phyloP scores from a whole-genome alignment of 2,113 vertebrate species.

The Cynocephalus volans region DNA sequence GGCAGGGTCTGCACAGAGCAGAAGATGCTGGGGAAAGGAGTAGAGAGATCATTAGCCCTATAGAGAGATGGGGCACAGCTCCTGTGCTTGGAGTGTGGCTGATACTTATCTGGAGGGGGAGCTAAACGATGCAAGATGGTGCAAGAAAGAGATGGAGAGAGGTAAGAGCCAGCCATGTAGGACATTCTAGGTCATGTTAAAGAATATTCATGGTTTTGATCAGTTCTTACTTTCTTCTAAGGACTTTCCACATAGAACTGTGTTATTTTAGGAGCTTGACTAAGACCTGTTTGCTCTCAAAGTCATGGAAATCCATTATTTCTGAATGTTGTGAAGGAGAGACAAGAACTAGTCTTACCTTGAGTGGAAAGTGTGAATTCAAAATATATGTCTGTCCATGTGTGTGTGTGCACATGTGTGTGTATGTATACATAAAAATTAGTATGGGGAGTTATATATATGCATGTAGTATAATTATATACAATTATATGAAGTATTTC shows the following conservation, averaged over 20 bases:
- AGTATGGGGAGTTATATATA: neutral
- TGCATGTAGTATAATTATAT: neutral
- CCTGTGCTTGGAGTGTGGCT: neutral
- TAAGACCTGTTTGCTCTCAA: neutral
- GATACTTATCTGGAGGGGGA: neutral
- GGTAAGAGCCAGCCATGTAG: neutral
- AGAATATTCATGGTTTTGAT: neutral
- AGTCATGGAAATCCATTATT: slow-evolving; percentile 36
- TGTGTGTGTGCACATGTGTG: neutral
- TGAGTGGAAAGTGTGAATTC: neutral
- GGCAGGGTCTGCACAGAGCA: neutral
- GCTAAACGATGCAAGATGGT: neutral
- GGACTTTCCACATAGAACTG: neutral
- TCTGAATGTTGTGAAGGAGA: neutral
- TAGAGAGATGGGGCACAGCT: neutral
- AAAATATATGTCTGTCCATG: neutral
- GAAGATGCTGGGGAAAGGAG: neutral
- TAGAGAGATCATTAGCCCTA: neutral
- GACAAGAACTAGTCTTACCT: neutral
- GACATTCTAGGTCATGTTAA: neutral
- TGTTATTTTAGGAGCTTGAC: neutral
- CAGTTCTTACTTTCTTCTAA: neutral
- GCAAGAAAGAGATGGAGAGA: neutral
- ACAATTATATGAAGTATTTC: neutral
- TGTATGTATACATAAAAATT: neutral